Evolutionary conservation across 2,113 vertebrate genomes (phyloP), one percentile per base, ranked within the genome.

Genomic region (Pardalotus punctatus): DNA sequence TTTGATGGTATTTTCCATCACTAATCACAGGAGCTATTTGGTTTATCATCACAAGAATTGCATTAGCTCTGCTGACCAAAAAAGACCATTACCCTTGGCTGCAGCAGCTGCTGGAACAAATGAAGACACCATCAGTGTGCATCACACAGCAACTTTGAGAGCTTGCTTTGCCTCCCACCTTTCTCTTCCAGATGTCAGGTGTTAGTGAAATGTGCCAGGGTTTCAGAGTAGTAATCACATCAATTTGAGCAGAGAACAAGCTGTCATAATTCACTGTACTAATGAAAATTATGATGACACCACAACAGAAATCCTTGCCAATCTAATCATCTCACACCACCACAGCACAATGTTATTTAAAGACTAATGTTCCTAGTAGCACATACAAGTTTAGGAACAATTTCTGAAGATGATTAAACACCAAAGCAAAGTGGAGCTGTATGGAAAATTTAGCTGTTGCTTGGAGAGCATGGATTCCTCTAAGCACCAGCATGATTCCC

Each of bases 201-300:
- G 93, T 38, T 89, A 70, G 58, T 57, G 70, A 72, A 85, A 82
- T 87, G 88, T 89, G 94, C 81, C 70, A 94, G 82, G 56, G 61
- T 91, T 96, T 84, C 86, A 57, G 76, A 92, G 38, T 40, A 82
- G 92, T 80, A 97, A 97, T 96, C 96, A 93, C 66, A 95, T 94
- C 71, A 92, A 73, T 95, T 62, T 93, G 56, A 95, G 82, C 74
- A 65, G 60, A 92, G 88, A 94, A 95, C 89, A 95, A 96, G 88
- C 86, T 97, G 88, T 88, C 95, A 90, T 92, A 95, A 89, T 80
- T 97, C 89, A 94, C 74, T 58, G 72, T 77, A 47, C 86, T 97
- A 97, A 96, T 97, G 88, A 97, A 98, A 97, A 97, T 96, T 95
- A 95, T 94, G 84, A 97, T 96, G 96, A 95, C 95, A 95, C 74